These are phyloP conservation scores for Oxyruncus cristatus DNA, from an alignment of 2,113 vertebrate genomes.

Conservation along the genomic window DNA sequence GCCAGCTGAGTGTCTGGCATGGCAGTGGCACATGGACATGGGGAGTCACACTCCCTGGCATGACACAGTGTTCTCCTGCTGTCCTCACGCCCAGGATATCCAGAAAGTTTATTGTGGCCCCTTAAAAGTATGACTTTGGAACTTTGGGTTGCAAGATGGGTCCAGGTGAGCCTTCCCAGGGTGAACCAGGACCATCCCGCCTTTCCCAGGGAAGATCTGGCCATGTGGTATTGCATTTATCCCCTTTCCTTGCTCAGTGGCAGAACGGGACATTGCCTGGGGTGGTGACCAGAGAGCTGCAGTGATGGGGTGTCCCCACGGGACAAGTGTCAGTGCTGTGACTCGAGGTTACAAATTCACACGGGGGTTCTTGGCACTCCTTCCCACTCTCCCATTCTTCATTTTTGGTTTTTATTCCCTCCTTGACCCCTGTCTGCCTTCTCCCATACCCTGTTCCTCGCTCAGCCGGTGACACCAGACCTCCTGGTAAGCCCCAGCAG, in stretches of 20 bases:
- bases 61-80: accelerated
- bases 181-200: not conserved
- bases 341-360: not conserved
- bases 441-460: not conserved
- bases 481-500: slow-evolving; percentile 81
- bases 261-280: not conserved
- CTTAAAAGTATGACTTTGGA: not conserved
- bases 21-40: not conserved
- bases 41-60: accelerated
- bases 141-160: not conserved
- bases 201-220: not conserved
- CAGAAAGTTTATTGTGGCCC: not conserved
- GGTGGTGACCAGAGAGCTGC: not conserved
- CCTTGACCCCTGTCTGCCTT: not conserved
- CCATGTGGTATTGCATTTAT: not conserved
- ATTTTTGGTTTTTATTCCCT: not conserved
- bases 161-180: not conserved
- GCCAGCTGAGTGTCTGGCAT: accelerated
- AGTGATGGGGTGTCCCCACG: not conserved
- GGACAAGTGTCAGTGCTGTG: not conserved
- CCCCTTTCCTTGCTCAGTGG: not conserved
- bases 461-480: slow-evolving; percentile 74
- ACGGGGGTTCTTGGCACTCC: accelerated
- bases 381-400: not conserved
- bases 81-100: not conserved